Evolutionary conservation across 2,113 vertebrate genomes (phyloP).

Genomic region (Thymallus thymallus): DNA sequence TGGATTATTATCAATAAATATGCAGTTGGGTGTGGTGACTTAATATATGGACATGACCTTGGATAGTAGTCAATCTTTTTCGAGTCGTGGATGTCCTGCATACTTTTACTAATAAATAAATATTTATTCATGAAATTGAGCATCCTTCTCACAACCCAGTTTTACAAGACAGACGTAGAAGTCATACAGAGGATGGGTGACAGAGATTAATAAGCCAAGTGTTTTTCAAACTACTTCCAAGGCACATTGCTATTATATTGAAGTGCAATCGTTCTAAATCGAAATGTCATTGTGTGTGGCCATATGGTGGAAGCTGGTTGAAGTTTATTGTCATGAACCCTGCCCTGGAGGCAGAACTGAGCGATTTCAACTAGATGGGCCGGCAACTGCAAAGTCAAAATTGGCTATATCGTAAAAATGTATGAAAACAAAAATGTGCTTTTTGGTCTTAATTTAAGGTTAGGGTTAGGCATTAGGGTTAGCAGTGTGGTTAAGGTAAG

Average conservation of each 20-base stretch:
- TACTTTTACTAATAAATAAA: conserved; percentile 72
- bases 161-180: conserved; percentile 35
- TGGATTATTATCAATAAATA: conserved; percentile 73
- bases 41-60: conserved; percentile 43
- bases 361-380: too few relatives aligned
- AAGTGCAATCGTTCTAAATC: conserved; percentile 40
- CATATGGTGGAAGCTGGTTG: not conserved
- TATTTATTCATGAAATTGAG: conserved; percentile 50
- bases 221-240: conserved; percentile 9
- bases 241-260: conserved; percentile 11
- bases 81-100: conserved; percentile 63
- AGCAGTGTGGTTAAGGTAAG: too few relatives aligned
- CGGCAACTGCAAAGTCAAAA: too few relatives aligned
- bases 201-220: not conserved
- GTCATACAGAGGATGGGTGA: conserved; percentile 16
- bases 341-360: too few relatives aligned
- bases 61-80: conserved; percentile 69
- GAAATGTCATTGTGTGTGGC: conserved; percentile 38
- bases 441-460: too few relatives aligned
- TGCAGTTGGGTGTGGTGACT: conserved; percentile 51
- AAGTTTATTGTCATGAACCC: conserved; percentile 61
- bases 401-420: too few relatives aligned
- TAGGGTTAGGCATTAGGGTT: conserved; percentile 62
- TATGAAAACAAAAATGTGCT: too few relatives aligned
- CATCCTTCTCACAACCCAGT: conserved; percentile 36